Percentiles rank a stretch among this genome's conserved stretches.
Conservation (phyloP, 2,888 invertebrate species). For the Lasioglossum lativentre region DNA sequence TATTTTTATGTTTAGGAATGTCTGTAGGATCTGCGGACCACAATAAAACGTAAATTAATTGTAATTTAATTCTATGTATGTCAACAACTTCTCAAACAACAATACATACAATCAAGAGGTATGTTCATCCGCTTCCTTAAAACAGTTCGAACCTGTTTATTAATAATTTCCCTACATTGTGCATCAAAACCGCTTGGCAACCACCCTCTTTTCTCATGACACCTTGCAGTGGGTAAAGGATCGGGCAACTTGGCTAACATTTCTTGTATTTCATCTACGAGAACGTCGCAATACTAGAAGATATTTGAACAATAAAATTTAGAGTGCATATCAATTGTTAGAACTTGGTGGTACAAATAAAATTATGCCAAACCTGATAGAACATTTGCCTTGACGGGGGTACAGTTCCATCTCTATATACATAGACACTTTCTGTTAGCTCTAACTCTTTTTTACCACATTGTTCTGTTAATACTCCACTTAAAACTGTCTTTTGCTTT, state of each 20-base stretch:
- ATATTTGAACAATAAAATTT: conserved; percentile 13
- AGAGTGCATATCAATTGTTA: neutral
- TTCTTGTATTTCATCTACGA: conserved; percentile 91
- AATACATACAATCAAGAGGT: conserved; percentile 81
- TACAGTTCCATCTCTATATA: conserved; percentile 89
- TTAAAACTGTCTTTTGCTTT: conserved; percentile 83
- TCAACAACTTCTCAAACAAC: conserved; percentile 2
- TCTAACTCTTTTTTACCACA: conserved; percentile 75
- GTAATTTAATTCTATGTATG: neutral
- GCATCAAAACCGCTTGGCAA: conserved; percentile 89
- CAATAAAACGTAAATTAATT: neutral
- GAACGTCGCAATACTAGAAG: conserved; percentile 91
- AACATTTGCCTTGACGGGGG: conserved; percentile 95
- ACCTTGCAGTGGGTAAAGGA: conserved; percentile 87
- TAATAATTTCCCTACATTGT: conserved; percentile 90
- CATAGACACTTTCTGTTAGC: conserved; percentile 86
- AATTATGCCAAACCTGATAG: conserved; percentile 89
- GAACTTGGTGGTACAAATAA: neutral
- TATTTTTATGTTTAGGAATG: conserved; percentile 76
- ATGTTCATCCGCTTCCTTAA: conserved; percentile 83
- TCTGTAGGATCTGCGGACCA: conserved; percentile 78
- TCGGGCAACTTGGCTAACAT: conserved; percentile 89
- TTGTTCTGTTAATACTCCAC: conserved; percentile 76
- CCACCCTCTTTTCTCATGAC: conserved; percentile 92
- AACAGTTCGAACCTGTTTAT: conserved; percentile 87